Evolutionary conservation across 2,888 invertebrate genomes (phyloP), one percentile per base, ranked within the genome.

Genomic region (Opisthograptis luteolata): DNA sequence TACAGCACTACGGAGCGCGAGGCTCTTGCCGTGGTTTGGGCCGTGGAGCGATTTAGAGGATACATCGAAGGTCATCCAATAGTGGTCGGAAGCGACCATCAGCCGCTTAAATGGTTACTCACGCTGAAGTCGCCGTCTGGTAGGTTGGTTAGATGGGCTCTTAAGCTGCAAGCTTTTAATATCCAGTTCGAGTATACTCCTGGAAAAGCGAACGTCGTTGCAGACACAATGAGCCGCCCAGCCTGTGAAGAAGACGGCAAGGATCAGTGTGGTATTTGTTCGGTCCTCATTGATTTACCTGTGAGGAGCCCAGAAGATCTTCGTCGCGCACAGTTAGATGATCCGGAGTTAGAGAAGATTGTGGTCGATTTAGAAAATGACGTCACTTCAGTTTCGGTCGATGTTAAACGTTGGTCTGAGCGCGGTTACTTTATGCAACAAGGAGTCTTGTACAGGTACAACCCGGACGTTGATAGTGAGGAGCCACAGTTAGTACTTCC

Each of bases 371-470:
- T 66, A 1, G 66, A 66, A 50, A n/a, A n/a, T n/a, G 22, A 15
- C 4, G 3, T 17, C 4, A 17, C 17, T 15, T 13, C 8, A 2
- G 45, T 56, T 1, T 20, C 17, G 2, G 17, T 17, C 4, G 17
- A 17, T 17, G 4, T 17, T 4, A 17, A 1, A 0, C 44, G 37
- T 3, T 68, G 68, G 66, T 14, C 41, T 2, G 52, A 58, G 0
- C 35, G 58, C 2, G 67, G 67, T 0, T 66, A 62, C 30, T 6
- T 55, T 0, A 39, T 67, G 45, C 19, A 40, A 4, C 47, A 65
- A 24, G 69, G 69, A 1, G 24, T 71, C 0, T 28, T 71, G 3
- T 68, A 64, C 31, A 31, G 64, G 1, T 52, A 50, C 6, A 17
- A 17, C 4, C 17, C 17, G 17, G 46, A 42, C n/a, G 40, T 49